Base-by-base conservation (phyloP, 2,888 invertebrate species). In the Tetheella fluctuosa region DNA sequence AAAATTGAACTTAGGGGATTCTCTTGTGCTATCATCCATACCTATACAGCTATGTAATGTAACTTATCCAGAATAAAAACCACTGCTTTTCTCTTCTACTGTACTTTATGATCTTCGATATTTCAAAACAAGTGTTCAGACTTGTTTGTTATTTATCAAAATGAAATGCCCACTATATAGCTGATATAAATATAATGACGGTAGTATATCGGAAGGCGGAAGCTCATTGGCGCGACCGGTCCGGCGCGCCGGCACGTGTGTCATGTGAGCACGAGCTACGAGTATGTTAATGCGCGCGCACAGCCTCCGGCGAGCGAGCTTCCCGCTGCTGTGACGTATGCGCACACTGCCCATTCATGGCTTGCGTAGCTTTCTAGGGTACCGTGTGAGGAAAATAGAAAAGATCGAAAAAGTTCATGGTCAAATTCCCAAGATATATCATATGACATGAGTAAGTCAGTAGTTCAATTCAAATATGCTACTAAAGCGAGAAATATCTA, bases 171-270 rank as follows among this genome's bases (percentile, higher is more conserved):
- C 25, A n/a, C n/a, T n/a, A n/a, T 60, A 67, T 67, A 12, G 34
- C 59, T 48, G 67, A 64, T 66, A 64, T 64, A 62, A 39, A 59
- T 62, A 56, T 15, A 59, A 64, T 67, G 62, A 58, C 69, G 70
- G 81, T 77, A 84, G 86, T 13, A 20, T 42, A 48, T 77, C 85
- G 87, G 89, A 89, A 88, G 89, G 78, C 86, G 90, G 89, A 90
- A 90, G 81, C 76, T 68, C 73, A 70, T 64, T 68, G 62, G 64
- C 55, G 61, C 13, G 69, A 83, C 86, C 79, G 81, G 85, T 84
- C 63, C 55, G 68, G 71, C 73, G 77, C 67, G 71, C 65, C 59
- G 63, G 52, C 70, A 59, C 57, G 58, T 54, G 42, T 57, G 54
- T 56, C 58, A 57, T 68, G 54, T 67, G 71, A 59, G 65, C 42